phyloP scores from a whole-genome alignment of 2,113 vertebrate species.

The Podiceps cristatus region DNA sequence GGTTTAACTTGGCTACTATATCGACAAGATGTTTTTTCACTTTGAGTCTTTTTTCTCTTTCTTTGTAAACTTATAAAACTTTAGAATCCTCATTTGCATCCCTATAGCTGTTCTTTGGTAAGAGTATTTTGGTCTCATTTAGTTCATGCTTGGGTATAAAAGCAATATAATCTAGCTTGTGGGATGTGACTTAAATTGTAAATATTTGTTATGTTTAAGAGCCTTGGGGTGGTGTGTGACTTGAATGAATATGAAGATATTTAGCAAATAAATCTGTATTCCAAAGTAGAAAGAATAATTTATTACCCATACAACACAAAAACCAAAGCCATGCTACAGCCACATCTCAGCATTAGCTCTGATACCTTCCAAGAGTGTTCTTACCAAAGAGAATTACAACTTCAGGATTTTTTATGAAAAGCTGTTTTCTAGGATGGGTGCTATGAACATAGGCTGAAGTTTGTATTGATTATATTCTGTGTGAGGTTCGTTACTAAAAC shows the following conservation, averaged over 20 bases:
- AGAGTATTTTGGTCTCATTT: not conserved
- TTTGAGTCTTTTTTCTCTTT: conserved; percentile 3
- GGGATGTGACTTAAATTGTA: conserved; percentile 11
- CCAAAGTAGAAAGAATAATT: not conserved
- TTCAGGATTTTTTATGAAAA: not conserved
- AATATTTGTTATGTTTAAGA: conserved; percentile 3
- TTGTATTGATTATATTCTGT: not conserved
- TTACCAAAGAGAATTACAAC: not conserved
- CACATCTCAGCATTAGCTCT: not conserved
- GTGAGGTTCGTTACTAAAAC: not conserved
- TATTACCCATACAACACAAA: not conserved
- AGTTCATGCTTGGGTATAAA: conserved; percentile 20
- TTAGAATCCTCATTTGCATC: not conserved
- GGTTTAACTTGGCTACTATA: conserved; percentile 68
- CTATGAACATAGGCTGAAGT: not conserved
- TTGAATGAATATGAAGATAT: not conserved
- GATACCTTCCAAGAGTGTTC: not conserved
- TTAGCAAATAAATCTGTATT: not conserved
- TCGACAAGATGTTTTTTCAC: conserved; percentile 22
- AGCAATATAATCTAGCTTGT: not conserved
- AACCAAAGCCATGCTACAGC: not conserved
- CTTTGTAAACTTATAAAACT: not conserved
- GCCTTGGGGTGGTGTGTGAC: not conserved
- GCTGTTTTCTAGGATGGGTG: not conserved
- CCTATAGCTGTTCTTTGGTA: not conserved